Base-by-base conservation (phyloP, 1,140 invertebrate species). In the Plectrocnemia conspersa region DNA sequence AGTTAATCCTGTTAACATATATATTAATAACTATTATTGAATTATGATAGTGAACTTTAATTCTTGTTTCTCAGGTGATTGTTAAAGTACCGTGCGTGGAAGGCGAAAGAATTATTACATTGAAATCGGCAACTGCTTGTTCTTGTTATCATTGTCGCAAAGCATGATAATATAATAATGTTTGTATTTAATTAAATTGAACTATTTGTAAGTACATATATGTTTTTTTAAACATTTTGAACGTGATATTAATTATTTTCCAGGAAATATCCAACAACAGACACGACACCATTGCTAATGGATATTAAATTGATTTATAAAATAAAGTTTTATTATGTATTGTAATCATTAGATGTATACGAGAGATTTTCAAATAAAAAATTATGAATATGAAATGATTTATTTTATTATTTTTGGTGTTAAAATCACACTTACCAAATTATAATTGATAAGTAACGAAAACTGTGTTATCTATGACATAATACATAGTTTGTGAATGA, bases 141-240 rank as follows among this genome's bases (percentile, higher is more conserved):
- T 35, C 52, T 23, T 61, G 59, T 38, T 55, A 54, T 41, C 55
- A 61, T 38, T 61, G 59, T 41, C 52, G 52, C 21, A 61, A 61
- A 36, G 59, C 54, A 29, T 61, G 50, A 61, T 19, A 22, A 16
- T 23, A 19, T 10, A 44, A 18, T 2, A 35, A 49, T 29, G n/a
- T 29, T 29, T 29, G 27, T 7, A 7, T 29, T 29, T 7, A 7
- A n/a, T 6, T 29, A 29, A 29, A 29, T 7, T 29, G n/a, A 7
- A 7, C n/a, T n/a, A 6, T 7, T n/a, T 29, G 6, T 29, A 29
- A 7, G n/a, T 29, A 7, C n/a, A 29, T 29, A n/a, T 29, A 29
- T n/a, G 6, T 29, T n/a, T 7, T 29, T 29, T 29, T 29, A n/a
- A n/a, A n/a, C n/a, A n/a, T n/a, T n/a, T n/a, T n/a, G n/a, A n/a